Evolutionary conservation across 2,797 vertebrate genomes (phyloP).

Genomic region (Sebastes kiyomatsui): DNA sequence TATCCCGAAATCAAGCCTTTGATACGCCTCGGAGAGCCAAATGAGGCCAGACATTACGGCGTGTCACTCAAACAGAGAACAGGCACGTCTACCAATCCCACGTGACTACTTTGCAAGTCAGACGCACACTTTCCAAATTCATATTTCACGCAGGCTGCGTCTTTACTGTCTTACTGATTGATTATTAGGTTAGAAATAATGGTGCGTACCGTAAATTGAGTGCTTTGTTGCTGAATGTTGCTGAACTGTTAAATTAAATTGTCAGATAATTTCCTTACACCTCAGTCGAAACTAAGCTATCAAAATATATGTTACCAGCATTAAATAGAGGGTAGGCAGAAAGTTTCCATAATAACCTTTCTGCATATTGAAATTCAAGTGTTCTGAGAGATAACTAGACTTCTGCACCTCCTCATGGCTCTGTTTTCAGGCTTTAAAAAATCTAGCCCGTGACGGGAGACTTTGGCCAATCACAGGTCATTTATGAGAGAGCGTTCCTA

Average conservation of each 20-base stretch:
- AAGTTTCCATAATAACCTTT: background rate
- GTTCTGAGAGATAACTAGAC: background rate
- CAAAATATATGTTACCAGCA: background rate
- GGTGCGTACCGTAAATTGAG: background rate
- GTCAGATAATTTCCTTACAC: background rate
- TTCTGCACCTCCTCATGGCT: background rate
- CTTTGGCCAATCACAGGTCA: too few relatives aligned
- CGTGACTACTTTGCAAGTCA: slow-evolving; percentile 4
- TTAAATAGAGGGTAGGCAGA: background rate
- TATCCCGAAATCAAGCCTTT: slow-evolving; percentile 48
- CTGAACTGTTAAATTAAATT: background rate
- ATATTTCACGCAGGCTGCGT: background rate
- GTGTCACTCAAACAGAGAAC: slow-evolving; percentile 8
- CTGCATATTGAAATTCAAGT: background rate
- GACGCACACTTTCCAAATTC: background rate
- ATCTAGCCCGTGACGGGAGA: too few relatives aligned
- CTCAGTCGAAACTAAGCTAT: background rate
- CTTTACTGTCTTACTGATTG: background rate
- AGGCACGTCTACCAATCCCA: background rate
- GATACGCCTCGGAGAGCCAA: slow-evolving; percentile 32
- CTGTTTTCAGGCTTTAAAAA: too few relatives aligned
- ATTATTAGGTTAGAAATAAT: background rate
- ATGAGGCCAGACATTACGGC: slow-evolving; percentile 3
- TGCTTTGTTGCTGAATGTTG: background rate
- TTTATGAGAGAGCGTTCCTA: accelerated